Base-by-base conservation (phyloP, 2,113 vertebrate genomes). In the Paralichthys olivaceus region DNA sequence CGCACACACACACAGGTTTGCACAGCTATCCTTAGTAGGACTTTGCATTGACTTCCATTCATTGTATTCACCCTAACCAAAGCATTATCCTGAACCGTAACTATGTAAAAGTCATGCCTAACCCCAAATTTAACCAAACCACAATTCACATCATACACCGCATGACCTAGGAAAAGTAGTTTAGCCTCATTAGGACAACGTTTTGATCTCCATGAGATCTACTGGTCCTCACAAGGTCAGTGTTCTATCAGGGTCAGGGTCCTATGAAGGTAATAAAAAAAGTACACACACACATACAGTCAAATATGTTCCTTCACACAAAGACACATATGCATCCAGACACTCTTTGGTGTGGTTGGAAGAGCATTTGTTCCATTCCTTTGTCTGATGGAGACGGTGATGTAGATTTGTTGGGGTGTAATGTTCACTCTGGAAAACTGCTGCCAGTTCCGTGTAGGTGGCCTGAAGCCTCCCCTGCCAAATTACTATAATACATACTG, bases 391-490 rank as follows among this genome's bases (percentile, higher is more conserved):
- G 19, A 72, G 49, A 51, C 19, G 29, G 13, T 53, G 22, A 57
- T 53, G 40, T 56, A 12, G 37, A 57, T 73, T 19, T 65, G 0
- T 28, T 57, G 56, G 49, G 47, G 68, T 62, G 51, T 57, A 57
- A 32, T 60, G 51, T 60, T 75, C 32, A 49, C 47, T 49, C 5
- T 49, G 47, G 5, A 20, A 49, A 49, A 19, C 17, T 20, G 34
- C 12, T 19, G 40, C 9, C 51, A 26, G 26, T 29, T 60, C 45
- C 49, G 23, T 64, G 45, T 55, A 43, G 61, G 58, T 59, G 56
- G 69, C 28, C 61, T 70, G 40, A 61, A 73, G 55, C 37, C 45
- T 15, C 64, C 20, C 26, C 56, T 49, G 34, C 66, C 28, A 57
- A 66, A 64, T 28, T 4, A 71, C 11, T 23, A 28, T 61, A 55